A percentile compares a stretch with the other conserved stretches of the same genome.
These are phyloP conservation scores for Anthrax anthrax DNA, from an alignment of 2,888 invertebrate genomes.

Conservation along the genomic window DNA sequence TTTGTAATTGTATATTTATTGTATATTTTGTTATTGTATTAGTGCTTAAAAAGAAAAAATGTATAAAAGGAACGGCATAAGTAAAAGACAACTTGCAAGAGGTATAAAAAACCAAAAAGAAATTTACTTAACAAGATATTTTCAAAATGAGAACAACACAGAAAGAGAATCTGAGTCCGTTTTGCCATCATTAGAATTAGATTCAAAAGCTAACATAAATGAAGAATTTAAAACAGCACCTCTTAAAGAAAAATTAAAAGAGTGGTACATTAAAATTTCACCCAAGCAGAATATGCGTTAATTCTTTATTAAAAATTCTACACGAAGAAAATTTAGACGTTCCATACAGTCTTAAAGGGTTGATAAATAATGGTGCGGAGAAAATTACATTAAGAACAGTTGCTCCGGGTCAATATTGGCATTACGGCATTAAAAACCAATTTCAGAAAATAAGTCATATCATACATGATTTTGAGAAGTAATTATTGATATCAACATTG, in stretches of 20 bases:
- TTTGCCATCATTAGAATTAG: conserved; percentile 2
- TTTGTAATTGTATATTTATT: too few species aligned
- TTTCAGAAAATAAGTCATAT: conserved; percentile 6
- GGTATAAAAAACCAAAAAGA: neutral
- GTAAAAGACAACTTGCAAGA: neutral
- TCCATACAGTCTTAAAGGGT: neutral
- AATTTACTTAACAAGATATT: neutral
- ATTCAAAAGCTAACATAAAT: neutral
- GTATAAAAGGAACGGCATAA: neutral
- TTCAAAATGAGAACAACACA: neutral
- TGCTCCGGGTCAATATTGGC: conserved; percentile 8
- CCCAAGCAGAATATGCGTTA: neutral
- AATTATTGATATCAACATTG: conserved; percentile 9
- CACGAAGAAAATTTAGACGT: neutral
- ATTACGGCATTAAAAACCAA: conserved; percentile 10
- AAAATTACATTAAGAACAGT: conserved; percentile 3
- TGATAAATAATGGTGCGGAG: neutral
- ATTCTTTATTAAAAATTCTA: neutral
- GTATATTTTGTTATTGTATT: too few species aligned
- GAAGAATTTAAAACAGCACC: neutral
- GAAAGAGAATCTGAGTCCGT: neutral
- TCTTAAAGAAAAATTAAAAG: neutral
- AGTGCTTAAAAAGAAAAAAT: too few species aligned
- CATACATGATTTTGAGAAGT: conserved; percentile 9
- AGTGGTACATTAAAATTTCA: neutral